Percentiles rank a stretch among this genome's conserved stretches.
These are phyloP conservation scores for Ecliptopera silaceata DNA, from an alignment of 2,888 invertebrate genomes.

Conservation along the genomic window DNA sequence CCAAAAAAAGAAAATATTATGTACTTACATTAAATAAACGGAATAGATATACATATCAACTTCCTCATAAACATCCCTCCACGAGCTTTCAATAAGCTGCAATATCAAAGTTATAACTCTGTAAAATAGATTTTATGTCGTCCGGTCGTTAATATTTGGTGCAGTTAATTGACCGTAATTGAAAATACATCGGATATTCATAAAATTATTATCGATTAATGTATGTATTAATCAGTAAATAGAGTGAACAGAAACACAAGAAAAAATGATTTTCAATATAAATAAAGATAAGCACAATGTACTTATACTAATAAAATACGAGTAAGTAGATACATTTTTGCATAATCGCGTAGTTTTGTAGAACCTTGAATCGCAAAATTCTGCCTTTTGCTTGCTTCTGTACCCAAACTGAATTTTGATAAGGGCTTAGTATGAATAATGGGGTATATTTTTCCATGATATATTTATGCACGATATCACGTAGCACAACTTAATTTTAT, in stretches of 20 bases:
- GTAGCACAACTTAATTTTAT: not conserved
- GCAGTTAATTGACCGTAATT: conserved; percentile 40
- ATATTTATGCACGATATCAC: not conserved
- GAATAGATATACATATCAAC: not conserved
- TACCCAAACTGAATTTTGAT: conserved; percentile 20
- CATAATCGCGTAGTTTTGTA: conserved; percentile 1
- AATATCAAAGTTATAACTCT: conserved; percentile 43
- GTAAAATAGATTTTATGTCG: conserved; percentile 50
- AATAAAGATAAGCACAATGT: no score
- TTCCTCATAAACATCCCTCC: conserved; percentile 15
- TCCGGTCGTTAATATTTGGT: conserved; percentile 47
- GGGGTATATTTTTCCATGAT: not conserved
- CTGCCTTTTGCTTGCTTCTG: not conserved
- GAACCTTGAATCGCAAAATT: conserved; percentile 4
- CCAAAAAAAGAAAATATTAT: no score
- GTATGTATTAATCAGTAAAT: not conserved
- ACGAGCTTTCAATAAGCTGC: conserved; percentile 41
- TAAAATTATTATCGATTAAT: not conserved
- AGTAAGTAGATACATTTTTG: conserved; percentile 4
- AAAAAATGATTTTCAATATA: no score
- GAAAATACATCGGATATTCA: conserved; percentile 30
- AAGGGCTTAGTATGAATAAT: conserved; percentile 11
- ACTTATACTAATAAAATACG: not conserved
- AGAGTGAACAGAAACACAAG: conserved; percentile 4
- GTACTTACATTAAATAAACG: no score